Evolutionary conservation across 2,888 invertebrate species (phyloP).

Genomic region (Brachylomia viminalis): DNA sequence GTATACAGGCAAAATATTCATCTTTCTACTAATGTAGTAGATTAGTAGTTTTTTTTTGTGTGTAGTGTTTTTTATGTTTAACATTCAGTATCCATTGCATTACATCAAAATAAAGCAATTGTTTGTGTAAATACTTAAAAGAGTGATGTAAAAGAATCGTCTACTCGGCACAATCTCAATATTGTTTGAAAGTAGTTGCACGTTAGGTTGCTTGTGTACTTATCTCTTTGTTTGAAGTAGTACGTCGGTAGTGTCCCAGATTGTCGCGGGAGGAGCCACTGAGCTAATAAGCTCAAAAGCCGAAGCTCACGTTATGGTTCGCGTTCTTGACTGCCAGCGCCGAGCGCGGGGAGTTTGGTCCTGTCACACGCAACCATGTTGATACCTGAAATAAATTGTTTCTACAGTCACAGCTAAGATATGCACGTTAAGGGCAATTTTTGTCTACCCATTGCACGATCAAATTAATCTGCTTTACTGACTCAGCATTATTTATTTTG

Average conservation of each 20-base stretch:
- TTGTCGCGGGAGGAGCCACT: conserved; percentile 26
- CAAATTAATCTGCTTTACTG: background rate
- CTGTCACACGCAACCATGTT: conserved; percentile 91
- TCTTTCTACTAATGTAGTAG: background rate
- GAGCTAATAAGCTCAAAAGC: conserved; percentile 76
- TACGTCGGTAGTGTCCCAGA: conserved; percentile 24
- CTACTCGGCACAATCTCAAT: background rate
- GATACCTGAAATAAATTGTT: conserved; percentile 78
- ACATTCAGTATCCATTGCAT: background rate
- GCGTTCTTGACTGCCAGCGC: conserved; percentile 80
- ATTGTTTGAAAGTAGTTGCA: conserved; percentile 5
- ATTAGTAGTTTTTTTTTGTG: background rate
- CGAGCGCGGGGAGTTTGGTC: conserved; percentile 90
- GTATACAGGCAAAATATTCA: conserved; percentile 24
- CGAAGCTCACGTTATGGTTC: conserved; percentile 86
- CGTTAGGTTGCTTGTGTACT: conserved; percentile 15
- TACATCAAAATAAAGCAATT: background rate
- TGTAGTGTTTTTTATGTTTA: background rate
- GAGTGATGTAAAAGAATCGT: background rate
- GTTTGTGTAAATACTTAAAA: background rate
- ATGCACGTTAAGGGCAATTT: background rate
- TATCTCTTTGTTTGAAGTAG: conserved; percentile 7
- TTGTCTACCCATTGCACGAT: too few species aligned
- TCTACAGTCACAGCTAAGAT: background rate
- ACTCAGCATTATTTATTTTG: background rate